A percentile compares a stretch with the other conserved stretches of the same genome.
These are phyloP conservation scores for Pachypanchax playfairii DNA, from an alignment of 2,113 vertebrate genomes.

Conservation along the genomic window DNA sequence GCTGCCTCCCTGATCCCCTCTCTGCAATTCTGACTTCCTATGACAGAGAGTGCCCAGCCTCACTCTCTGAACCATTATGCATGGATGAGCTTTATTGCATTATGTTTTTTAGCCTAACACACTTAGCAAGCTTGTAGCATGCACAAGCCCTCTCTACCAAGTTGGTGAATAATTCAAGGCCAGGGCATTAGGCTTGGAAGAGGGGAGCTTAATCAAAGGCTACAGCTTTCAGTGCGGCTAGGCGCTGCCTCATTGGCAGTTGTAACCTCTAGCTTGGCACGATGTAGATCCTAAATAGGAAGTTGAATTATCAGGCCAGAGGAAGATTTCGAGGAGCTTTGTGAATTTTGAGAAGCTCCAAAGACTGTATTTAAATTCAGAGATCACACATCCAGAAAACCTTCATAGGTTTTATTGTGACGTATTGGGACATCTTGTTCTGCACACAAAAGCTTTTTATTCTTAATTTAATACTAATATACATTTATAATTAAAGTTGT, in stretches of 20 bases:
- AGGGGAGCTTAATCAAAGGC: conserved; percentile 75
- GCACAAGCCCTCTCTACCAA: conserved; percentile 62
- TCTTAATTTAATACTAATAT: too few relatives aligned
- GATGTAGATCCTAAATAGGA: conserved; percentile 55
- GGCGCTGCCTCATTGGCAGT: conserved; percentile 57
- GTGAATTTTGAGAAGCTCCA: conserved; percentile 28
- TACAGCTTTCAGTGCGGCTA: conserved; percentile 67
- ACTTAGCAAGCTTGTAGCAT: conserved; percentile 74
- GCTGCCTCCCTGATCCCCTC: conserved; percentile 50
- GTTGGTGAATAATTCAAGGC: conserved; percentile 75
- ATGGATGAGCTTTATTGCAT: conserved; percentile 75
- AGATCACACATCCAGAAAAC: conserved; percentile 31
- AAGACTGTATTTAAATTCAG: conserved; percentile 37
- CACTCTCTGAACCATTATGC: conserved; percentile 67
- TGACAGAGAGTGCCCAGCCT: conserved; percentile 41
- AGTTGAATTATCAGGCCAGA: conserved; percentile 54
- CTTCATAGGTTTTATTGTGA: conserved; percentile 7
- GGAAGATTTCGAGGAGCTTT: conserved; percentile 34
- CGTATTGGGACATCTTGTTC: conserved; percentile 6
- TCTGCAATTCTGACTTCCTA: conserved; percentile 57
- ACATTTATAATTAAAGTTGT: too few relatives aligned
- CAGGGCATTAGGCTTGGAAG: conserved; percentile 69
- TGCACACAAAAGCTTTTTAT: background rate
- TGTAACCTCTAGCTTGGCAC: conserved; percentile 52
- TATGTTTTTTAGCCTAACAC: conserved; percentile 76